Evolutionary conservation across 2,797 vertebrate species (phyloP), one percentile per base, ranked within the genome.

Genomic region (Pelodytes ibericus): DNA sequence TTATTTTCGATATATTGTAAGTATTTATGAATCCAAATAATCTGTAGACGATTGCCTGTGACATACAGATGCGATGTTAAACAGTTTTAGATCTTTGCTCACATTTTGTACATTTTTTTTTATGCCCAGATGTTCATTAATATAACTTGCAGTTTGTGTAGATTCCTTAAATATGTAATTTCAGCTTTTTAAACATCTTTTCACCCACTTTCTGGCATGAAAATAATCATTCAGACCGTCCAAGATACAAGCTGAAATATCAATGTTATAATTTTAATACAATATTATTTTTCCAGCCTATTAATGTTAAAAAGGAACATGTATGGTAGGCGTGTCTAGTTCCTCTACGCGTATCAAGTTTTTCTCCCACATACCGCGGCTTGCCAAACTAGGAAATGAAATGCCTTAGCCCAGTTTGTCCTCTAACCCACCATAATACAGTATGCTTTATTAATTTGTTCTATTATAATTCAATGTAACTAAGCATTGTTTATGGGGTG

Each of bases 321-420:
- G 41, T 68, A 68, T 51, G 22, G 29, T 61, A 36, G 20, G 57
- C 10, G 61, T 69, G 56, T 18, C 74, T 30, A 30, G 13, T 70
- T 76, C 66, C 66, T 22, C 66, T 70, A 66, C 36, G 41, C 47
- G 57, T 70, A 70, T 70, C 66, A 70, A 4, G 33, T 76, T 76
- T 30, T 9, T 51, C 58, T 41, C 75, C 75, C 75, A 63, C 74
- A 70, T 66, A 63, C 2, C 16, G 11, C 41, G 26, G 11, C n/a
- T 3, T 8, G 74, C 33, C 67, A 77, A 64, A 26, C 7, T 8
- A 51, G 47, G 47, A 51, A 13, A 13, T 39, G 7, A 8, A 8
- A 13, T 39, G 15, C 36, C 7, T 39, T 39, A 1, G 15, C 36
- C 36, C 15, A 8, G 36, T 39, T 7, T 39, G 36, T 8, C 15